Evolutionary conservation across 2,797 vertebrate species (phyloP), one percentile per base, ranked within the genome.

Genomic region (Enteromius unitaeniatus): DNA sequence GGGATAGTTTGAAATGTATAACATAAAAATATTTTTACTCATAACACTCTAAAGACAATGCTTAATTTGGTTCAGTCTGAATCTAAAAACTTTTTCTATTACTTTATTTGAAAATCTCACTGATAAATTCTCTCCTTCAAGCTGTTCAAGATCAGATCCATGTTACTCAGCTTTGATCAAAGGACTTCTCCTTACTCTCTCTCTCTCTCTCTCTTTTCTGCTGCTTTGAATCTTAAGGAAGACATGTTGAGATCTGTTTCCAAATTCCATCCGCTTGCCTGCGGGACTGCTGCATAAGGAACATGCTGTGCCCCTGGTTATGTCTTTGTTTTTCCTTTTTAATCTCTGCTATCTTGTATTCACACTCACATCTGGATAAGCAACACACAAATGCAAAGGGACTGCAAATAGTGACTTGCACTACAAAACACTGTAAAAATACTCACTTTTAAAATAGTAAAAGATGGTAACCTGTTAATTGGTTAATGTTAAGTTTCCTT

Each of bases 221-320:
- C 34, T 76, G 51, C 69, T 65, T 69, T 81, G 34, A 65, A 72
- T 79, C n/a, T 42, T 31, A 31, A 26, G 26, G 65, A 69, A 42
- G 83, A 85, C 89, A 67, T 88, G 91, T 90, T 81, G 28, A 47
- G 86, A 83, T 51, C 82, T 86, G 88, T 85, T 79, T 75, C 74
- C 58, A 77, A 84, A 91, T 90, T 91, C 90, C 88, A 84, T 51
- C 72, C 62, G 42, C 40, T 53, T 82, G 55, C 68, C 72, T 67
- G 73, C 26, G 78, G 26, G 49, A 69, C 80, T 68, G 78, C 51
- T 7, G 80, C 62, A 83, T 77, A 75, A 84, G 60, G 86, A 87
- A 86, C 82, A 88, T 26, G 58, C 62, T 84, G 83, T 85, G 84
- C 85, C 70, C 40, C 81, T 74, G 47, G 84, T 83, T 76, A 79